Evolutionary conservation across 64 coral and sea anemone genomes (phyloP), one percentile per base, ranked within the genome.

Genomic region (Stylophora pistillata): DNA sequence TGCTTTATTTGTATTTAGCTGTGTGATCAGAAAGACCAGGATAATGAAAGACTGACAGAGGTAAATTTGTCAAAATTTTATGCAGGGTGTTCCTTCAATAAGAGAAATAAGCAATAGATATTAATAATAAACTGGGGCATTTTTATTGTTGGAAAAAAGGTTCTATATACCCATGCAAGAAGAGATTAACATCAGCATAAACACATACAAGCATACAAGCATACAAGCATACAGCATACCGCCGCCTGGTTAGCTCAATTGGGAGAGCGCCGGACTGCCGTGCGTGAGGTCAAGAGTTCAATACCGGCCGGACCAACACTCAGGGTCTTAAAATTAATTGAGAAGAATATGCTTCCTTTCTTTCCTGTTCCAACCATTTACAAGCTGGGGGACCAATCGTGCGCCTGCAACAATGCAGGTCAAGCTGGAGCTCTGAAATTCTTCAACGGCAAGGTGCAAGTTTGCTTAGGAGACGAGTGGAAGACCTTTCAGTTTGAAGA

Each of bases 341-440:
- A n/a, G n/a, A n/a, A n/a, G n/a, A n/a, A n/a, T n/a, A n/a, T n/a
- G n/a, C n/a, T n/a, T n/a, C n/a, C n/a, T n/a, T n/a, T n/a, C n/a
- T n/a, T n/a, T n/a, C 80, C 80, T 3, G 80, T 84, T 33, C 80
- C 80, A 1, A 84, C 80, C 17, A 84, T 84, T n/a, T 84, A 27
- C 4, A 84, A 84, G 17, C 21, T 84, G 32, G 80, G 80, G 1
- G 60, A 84, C 21, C 33, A 13, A 25, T 69, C 80, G 0, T 84
- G 80, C 15, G 7, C 37, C 21, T 84, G 80, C 37, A 70, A 84
- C 69, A 14, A 17, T 10, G 32, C 61, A n/a, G 80, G 11, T 6
- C 80, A 84, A 34, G 61, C 80, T 14, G 80, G 80, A 9, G 31
- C 80, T 10, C 11, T 84, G 23, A 84, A 69, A 34, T 84, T 26